phyloP scores from a whole-genome alignment of 2,888 invertebrate species.

The Sylvicola cinctus region DNA sequence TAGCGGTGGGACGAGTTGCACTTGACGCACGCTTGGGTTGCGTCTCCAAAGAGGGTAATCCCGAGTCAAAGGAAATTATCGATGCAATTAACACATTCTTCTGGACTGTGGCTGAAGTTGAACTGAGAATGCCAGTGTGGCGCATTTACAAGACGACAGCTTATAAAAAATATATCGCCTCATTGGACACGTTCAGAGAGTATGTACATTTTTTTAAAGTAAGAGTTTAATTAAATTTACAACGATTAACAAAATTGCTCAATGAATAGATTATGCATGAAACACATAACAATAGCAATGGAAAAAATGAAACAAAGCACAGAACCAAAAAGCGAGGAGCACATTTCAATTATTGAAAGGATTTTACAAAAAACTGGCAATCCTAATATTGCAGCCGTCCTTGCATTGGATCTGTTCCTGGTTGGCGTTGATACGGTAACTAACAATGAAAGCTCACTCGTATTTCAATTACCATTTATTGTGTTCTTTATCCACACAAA shows the following conservation, averaged over 20 bases:
- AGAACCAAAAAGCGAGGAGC: conserved; percentile 21
- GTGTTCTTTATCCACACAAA: conserved; percentile 1
- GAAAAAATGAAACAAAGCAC: conserved; percentile 20
- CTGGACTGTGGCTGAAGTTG: conserved; percentile 53
- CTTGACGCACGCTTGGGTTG: conserved; percentile 64
- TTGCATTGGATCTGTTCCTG: conserved; percentile 54
- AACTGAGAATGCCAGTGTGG: conserved; percentile 56
- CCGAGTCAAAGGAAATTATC: conserved; percentile 57
- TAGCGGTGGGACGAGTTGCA: conserved; percentile 64
- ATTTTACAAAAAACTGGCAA: conserved; percentile 33
- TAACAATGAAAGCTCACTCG: conserved; percentile 1
- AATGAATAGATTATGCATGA: conserved; percentile 36
- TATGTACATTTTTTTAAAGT: conserved; percentile 15
- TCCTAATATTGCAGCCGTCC: conserved; percentile 41
- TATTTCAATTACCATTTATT: not conserved
- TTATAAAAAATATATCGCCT: conserved; percentile 46
- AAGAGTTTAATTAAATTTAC: not conserved
- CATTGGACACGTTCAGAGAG: conserved; percentile 51
- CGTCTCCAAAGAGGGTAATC: conserved; percentile 29
- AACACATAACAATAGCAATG: conserved; percentile 32
- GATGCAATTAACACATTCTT: conserved; percentile 57
- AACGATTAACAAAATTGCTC: not conserved
- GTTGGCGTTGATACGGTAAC: conserved; percentile 61
- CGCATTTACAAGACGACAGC: conserved; percentile 46
- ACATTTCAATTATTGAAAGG: conserved; percentile 34